phyloP scores from a whole-genome alignment of 2,797 vertebrate genomes.

The Capromys pilorides region DNA sequence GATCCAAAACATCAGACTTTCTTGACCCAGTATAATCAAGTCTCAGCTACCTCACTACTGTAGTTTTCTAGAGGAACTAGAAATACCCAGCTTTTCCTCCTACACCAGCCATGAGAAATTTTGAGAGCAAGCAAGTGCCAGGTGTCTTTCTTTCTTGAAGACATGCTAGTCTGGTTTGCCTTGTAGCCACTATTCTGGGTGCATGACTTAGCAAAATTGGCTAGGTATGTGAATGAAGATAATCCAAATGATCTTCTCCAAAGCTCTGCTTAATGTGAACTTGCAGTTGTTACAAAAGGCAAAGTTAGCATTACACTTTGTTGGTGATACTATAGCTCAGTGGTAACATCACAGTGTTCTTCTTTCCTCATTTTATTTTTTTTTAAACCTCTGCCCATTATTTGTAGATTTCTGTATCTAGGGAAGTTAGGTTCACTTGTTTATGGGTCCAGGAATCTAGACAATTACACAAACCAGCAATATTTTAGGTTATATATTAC shows the following conservation, averaged over 20 bases:
- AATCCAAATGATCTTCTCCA: not conserved
- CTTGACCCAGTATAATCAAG: not conserved
- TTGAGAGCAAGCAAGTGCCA: not conserved
- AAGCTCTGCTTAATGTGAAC: constrained; percentile 10
- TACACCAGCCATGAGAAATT: not conserved
- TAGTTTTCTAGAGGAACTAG: constrained; percentile 25
- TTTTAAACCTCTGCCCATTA: not conserved
- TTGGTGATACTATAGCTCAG: not conserved
- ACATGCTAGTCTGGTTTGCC: not conserved
- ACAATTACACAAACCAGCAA: not conserved
- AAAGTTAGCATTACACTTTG: not conserved
- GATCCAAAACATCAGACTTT: not conserved
- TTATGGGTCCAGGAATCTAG: not conserved
- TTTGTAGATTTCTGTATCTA: constrained; percentile 21
- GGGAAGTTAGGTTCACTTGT: not conserved
- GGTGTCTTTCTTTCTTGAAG: not conserved
- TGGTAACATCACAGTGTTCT: not conserved
- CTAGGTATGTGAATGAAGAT: not conserved
- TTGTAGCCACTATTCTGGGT: not conserved
- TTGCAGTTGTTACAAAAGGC: not conserved
- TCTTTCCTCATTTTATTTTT: constrained; percentile 15
- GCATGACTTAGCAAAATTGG: not conserved
- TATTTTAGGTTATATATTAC: not conserved
- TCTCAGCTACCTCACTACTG: not conserved
- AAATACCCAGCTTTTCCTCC: not conserved